phyloP scores from a whole-genome alignment of 2,888 invertebrate genomes.

The Oscheius sp. region DNA sequence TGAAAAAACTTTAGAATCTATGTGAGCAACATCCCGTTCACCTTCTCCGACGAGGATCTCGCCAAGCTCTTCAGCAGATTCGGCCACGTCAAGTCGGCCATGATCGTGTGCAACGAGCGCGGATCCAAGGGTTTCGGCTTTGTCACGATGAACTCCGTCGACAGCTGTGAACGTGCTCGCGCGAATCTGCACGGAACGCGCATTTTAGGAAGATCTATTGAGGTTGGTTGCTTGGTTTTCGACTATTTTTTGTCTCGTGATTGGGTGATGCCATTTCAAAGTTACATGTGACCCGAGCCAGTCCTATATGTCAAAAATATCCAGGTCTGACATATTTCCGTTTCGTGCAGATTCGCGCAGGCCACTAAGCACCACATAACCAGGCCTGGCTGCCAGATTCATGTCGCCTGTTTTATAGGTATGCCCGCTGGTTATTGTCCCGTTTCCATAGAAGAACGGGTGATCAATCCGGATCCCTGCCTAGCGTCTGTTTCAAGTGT shows the following conservation, averaged over 20 bases:
- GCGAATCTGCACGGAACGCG: slow-evolving; percentile 45
- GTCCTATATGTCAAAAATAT: too few relatives aligned
- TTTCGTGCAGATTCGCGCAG: not conserved
- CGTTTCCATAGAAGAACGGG: too few relatives aligned
- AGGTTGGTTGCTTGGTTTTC: slow-evolving; percentile 30
- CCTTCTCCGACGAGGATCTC: slow-evolving; percentile 51
- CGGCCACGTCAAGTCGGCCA: slow-evolving; percentile 47
- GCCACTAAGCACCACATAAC: too few relatives aligned
- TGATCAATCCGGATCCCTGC: too few relatives aligned
- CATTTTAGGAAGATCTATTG: slow-evolving; percentile 54
- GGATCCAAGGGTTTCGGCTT: slow-evolving; percentile 59
- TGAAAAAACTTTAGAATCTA: slow-evolving; percentile 42
- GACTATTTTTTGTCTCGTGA: not conserved
- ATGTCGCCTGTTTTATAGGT: too few relatives aligned
- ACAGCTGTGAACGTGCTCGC: slow-evolving; percentile 50
- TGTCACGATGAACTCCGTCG: slow-evolving; percentile 51
- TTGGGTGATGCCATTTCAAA: too few relatives aligned
- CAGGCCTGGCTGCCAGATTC: too few relatives aligned
- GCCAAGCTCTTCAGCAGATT: slow-evolving; percentile 50
- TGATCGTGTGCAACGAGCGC: slow-evolving; percentile 54
- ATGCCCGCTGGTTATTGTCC: too few relatives aligned
- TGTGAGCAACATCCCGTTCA: slow-evolving; percentile 59
- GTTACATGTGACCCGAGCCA: too few relatives aligned
- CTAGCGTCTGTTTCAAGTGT: too few relatives aligned
- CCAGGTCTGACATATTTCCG: not conserved